Conservation (phyloP, 2,113 vertebrate genomes). For the Perccottus glenii region DNA sequence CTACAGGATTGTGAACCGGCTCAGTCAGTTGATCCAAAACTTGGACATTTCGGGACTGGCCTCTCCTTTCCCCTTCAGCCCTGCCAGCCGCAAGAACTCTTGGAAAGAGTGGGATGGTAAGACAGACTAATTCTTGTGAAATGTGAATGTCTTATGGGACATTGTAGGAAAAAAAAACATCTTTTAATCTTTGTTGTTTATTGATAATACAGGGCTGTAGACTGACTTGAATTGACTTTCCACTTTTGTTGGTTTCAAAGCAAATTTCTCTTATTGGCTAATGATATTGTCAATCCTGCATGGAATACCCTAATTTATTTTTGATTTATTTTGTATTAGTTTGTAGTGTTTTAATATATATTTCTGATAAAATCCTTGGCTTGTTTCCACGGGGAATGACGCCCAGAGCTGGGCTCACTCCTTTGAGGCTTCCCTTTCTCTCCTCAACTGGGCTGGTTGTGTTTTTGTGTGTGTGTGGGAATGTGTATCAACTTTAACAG, state of each 20-base stretch:
- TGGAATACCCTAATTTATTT: too few relatives aligned
- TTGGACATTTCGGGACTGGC: constrained; percentile 76
- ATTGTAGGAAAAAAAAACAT: neutral
- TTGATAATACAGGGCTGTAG: neutral
- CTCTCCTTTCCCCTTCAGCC: constrained; percentile 65
- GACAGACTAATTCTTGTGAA: constrained; percentile 9
- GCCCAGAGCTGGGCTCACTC: constrained; percentile 60
- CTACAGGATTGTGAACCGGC: constrained; percentile 69
- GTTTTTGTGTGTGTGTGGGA: constrained; percentile 30
- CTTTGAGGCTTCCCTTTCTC: constrained; percentile 51
- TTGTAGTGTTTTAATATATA: constrained; percentile 7
- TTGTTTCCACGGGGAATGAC: constrained; percentile 47
- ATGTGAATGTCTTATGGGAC: neutral
- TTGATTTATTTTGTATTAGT: neutral
- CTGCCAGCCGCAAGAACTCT: constrained; percentile 70
- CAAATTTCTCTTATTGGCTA: too few relatives aligned
- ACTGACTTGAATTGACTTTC: too few relatives aligned
- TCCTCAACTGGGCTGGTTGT: constrained; percentile 34
- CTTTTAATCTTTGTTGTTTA: neutral
- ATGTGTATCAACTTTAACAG: constrained; percentile 52
- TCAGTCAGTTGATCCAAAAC: constrained; percentile 77
- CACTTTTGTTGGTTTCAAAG: too few relatives aligned
- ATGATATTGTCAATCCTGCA: too few relatives aligned
- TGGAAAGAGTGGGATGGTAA: constrained; percentile 78
- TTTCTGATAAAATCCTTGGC: constrained; percentile 21